phyloP scores from a whole-genome alignment of 2,797 vertebrate species.

The Perodicticus potto region DNA sequence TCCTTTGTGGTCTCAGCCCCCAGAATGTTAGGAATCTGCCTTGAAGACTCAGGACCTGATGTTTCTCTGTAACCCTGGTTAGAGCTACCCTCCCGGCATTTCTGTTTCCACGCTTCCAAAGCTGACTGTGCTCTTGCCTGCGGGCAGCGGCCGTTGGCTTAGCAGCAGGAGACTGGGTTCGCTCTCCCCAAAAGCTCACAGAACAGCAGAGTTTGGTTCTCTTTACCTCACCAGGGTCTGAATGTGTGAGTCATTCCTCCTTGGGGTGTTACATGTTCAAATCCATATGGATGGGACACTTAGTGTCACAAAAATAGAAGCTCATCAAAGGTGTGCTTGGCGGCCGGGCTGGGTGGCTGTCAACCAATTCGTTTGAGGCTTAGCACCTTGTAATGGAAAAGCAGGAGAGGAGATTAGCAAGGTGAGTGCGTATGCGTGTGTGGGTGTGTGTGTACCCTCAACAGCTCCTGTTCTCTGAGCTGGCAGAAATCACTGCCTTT shows the following conservation, averaged over 20 bases:
- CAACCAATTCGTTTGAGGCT: constrained; percentile 19
- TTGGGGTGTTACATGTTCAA: neutral
- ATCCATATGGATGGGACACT: constrained; percentile 31
- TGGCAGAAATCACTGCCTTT: neutral
- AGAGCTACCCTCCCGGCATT: no score
- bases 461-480: neutral
- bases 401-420: neutral
- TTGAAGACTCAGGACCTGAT: neutral
- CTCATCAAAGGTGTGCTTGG: constrained; percentile 72
- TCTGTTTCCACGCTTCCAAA: neutral
- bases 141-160: rapidly evolving
- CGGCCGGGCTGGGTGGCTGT: neutral
- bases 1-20: neutral
- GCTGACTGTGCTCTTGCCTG: no score
- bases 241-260: constrained; percentile 21
- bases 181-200: neutral
- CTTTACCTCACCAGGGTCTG: neutral
- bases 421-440: no score
- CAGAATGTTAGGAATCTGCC: neutral
- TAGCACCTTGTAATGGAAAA: constrained; percentile 60
- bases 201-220: neutral
- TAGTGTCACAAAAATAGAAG: constrained; percentile 59
- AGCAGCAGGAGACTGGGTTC: neutral
- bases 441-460: rapidly evolving
- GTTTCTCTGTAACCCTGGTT: neutral